Conservation (phyloP, 2,113 vertebrate genomes). For the Stictonetta naevosa region DNA sequence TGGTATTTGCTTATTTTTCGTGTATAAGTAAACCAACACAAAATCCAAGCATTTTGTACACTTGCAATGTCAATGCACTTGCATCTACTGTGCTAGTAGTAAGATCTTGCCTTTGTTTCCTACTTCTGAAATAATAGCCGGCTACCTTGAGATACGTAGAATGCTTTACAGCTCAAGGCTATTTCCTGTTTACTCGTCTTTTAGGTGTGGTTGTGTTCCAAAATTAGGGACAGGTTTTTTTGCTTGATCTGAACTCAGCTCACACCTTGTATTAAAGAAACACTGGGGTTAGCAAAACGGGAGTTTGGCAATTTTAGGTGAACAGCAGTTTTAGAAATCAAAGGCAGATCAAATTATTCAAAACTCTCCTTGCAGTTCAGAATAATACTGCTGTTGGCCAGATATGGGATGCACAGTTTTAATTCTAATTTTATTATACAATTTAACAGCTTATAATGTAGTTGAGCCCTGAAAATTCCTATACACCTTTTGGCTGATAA, state of each 20-base stretch:
- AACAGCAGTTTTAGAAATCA: neutral
- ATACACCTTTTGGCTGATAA: neutral
- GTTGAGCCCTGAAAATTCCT: neutral
- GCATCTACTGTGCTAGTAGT: neutral
- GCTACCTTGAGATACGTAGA: slow-evolving; percentile 61
- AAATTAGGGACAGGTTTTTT: slow-evolving; percentile 61
- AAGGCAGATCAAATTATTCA: neutral
- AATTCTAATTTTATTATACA: neutral
- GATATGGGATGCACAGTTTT: neutral
- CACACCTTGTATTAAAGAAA: slow-evolving; percentile 32
- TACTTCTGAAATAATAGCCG: slow-evolving; percentile 52
- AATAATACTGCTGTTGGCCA: neutral
- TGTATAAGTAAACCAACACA: fast-evolving
- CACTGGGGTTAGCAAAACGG: neutral
- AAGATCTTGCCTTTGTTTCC: slow-evolving; percentile 25
- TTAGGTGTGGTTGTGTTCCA: slow-evolving; percentile 59
- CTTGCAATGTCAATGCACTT: neutral
- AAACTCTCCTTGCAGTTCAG: neutral
- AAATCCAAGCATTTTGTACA: neutral
- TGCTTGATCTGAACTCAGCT: neutral
- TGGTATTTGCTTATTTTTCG: neutral
- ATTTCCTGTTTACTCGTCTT: slow-evolving; percentile 70
- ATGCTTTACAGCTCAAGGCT: slow-evolving; percentile 43
- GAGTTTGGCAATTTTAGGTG: neutral
- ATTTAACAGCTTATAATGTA: neutral